Conservation (phyloP, 1,140 invertebrate genomes). For the Ceratitis capitata region DNA sequence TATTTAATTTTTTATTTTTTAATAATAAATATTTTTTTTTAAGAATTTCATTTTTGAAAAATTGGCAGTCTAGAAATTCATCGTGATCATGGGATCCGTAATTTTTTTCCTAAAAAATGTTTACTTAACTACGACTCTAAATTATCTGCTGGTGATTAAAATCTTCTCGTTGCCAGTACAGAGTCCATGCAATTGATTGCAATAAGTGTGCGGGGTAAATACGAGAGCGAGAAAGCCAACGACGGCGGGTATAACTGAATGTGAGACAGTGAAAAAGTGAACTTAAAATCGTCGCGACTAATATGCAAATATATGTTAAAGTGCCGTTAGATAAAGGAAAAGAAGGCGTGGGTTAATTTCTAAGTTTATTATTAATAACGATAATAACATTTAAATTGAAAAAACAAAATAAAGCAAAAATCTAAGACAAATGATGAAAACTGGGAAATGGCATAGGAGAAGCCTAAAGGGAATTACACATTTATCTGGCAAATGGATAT, state of each 20-base stretch:
- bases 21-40: too few species aligned
- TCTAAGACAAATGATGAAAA: background rate
- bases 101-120: too few species aligned
- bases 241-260: background rate
- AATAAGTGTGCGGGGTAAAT: too few species aligned
- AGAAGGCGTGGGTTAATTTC: constrained; percentile 64
- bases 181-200: too few species aligned
- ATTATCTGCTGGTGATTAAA: too few species aligned
- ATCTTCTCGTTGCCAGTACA: too few species aligned
- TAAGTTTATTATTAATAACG: constrained; percentile 59
- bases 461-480: background rate
- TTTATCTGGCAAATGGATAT: constrained; percentile 34
- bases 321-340: constrained; percentile 56
- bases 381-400: background rate
- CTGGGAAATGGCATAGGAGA: background rate
- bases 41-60: too few species aligned
- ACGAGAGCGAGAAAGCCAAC: too few species aligned
- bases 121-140: too few species aligned
- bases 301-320: constrained; percentile 64
- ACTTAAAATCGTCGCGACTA: constrained; percentile 50
- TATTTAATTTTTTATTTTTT: too few species aligned
- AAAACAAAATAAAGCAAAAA: background rate
- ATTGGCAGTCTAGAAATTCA: too few species aligned
- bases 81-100: too few species aligned
- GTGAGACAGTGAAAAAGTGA: constrained; percentile 21